Evolutionary conservation across 2,888 invertebrate genomes (phyloP).

Genomic region (Noctua pronuba): DNA sequence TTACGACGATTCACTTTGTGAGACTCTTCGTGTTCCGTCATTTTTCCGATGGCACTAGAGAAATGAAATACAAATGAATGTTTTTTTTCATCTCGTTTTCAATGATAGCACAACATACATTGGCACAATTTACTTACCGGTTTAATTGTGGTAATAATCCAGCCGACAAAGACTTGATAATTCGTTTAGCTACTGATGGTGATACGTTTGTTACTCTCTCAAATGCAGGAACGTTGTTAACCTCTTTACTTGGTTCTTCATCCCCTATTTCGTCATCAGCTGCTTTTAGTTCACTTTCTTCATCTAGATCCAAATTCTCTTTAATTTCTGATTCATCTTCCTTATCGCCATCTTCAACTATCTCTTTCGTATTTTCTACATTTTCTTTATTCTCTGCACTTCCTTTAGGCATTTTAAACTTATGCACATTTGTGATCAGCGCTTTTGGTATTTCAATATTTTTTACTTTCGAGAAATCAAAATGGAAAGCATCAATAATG

Average conservation of each 20-base stretch:
- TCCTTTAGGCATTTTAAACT: slow-evolving; percentile 65
- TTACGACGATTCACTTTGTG: slow-evolving; percentile 95
- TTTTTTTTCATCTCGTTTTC: neutral
- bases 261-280: slow-evolving; percentile 83
- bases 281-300: slow-evolving; percentile 80
- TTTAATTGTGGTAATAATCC: slow-evolving; percentile 95
- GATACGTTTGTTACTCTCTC: slow-evolving; percentile 90
- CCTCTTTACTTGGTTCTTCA: slow-evolving; percentile 78
- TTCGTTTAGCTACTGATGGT: slow-evolving; percentile 93
- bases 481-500: slow-evolving; percentile 97
- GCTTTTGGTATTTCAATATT: slow-evolving; percentile 82
- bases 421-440: slow-evolving; percentile 76
- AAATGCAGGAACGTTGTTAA: slow-evolving; percentile 79
- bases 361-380: slow-evolving; percentile 46
- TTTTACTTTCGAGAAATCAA: slow-evolving; percentile 93
- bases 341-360: slow-evolving; percentile 61
- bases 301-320: slow-evolving; percentile 73
- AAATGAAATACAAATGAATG: neutral
- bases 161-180: slow-evolving; percentile 93
- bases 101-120: neutral
- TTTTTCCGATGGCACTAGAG: slow-evolving; percentile 84
- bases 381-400: slow-evolving; percentile 67
- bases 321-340: slow-evolving; percentile 63
- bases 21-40: slow-evolving; percentile 93
- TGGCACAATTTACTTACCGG: slow-evolving; percentile 81